phyloP scores from a whole-genome alignment of 2,797 vertebrate genomes.

The Moxostoma hubbsi region DNA sequence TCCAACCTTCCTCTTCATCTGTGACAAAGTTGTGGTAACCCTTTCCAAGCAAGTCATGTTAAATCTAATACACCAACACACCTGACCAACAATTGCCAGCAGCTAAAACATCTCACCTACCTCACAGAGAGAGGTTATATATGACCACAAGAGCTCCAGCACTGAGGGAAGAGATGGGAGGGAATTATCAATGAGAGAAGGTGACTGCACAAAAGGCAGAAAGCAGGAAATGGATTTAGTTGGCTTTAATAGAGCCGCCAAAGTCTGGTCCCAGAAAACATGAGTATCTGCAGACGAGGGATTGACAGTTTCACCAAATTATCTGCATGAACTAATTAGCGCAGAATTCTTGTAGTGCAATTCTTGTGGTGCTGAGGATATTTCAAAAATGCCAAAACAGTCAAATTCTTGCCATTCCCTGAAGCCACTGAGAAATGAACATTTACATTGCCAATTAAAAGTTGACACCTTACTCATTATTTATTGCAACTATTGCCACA shows the following conservation, averaged over 20 bases:
- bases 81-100: slow-evolving; percentile 37
- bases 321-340: slow-evolving; percentile 34
- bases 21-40: slow-evolving; percentile 47
- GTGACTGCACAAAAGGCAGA: slow-evolving; percentile 40
- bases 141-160: background rate
- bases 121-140: slow-evolving; percentile 1
- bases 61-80: slow-evolving; percentile 57
- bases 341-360: slow-evolving; percentile 1
- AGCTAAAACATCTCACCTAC: background rate
- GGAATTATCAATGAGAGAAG: slow-evolving; percentile 45
- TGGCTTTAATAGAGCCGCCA: slow-evolving; percentile 1
- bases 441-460: no score
- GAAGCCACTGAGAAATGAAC: background rate
- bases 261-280: slow-evolving; percentile 20
- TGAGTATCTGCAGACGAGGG: background rate
- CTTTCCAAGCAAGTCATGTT: slow-evolving; percentile 51
- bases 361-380: slow-evolving; percentile 1
- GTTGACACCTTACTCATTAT: no score
- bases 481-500: no score
- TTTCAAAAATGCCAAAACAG: background rate
- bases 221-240: background rate
- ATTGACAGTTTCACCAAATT: slow-evolving; percentile 22
- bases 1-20: background rate
- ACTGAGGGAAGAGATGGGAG: background rate
- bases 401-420: no score